Evolutionary conservation across 2,888 invertebrate genomes (phyloP), one percentile per base, ranked within the genome.

Genomic region (Quadriops clusia): DNA sequence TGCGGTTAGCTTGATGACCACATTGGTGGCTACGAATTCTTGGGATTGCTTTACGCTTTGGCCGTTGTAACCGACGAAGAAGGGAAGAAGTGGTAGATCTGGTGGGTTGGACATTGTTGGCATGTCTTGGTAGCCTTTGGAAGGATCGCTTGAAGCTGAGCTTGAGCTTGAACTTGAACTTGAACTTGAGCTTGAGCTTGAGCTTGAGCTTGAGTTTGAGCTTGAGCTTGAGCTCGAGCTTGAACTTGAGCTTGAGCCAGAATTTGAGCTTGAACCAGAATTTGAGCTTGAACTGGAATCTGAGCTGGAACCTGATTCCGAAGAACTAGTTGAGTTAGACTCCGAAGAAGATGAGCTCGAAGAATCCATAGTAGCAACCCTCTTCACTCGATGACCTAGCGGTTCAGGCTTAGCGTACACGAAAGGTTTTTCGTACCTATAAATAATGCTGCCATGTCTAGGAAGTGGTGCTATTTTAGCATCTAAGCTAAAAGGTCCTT

Each of bases 391-490:
- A n/a, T n/a, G n/a, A n/a, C n/a, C n/a, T n/a, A n/a, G n/a, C n/a
- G n/a, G n/a, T n/a, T n/a, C n/a, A n/a, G n/a, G n/a, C n/a, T n/a
- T n/a, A n/a, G n/a, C n/a, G n/a, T n/a, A n/a, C 28, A 52, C 18
- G 28, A 54, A 60, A 17, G 60, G 54, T n/a, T 51, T 46, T 42
- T 60, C 58, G 50, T 63, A 67, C 18, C 56, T 51, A 54, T 74
- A 77, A 23, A 74, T 60, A 7, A 77, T 61, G 40, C 64, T 68
- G 23, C 65, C 64, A 33, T 72, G 55, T 30, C 55, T 51, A 13
- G 66, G 60, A 28, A 56, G 60, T 36, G 56, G 56, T 36, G 64
- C 56, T n/a, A 30, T 30, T 16, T 35, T 26, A 13, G 51, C n/a
- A n/a, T n/a, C n/a, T n/a, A n/a, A n/a, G n/a, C n/a, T n/a, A n/a